These are phyloP conservation scores for Sclerodermus sp. DNA, from an alignment of 2,888 invertebrate species.

Conservation along the genomic window DNA sequence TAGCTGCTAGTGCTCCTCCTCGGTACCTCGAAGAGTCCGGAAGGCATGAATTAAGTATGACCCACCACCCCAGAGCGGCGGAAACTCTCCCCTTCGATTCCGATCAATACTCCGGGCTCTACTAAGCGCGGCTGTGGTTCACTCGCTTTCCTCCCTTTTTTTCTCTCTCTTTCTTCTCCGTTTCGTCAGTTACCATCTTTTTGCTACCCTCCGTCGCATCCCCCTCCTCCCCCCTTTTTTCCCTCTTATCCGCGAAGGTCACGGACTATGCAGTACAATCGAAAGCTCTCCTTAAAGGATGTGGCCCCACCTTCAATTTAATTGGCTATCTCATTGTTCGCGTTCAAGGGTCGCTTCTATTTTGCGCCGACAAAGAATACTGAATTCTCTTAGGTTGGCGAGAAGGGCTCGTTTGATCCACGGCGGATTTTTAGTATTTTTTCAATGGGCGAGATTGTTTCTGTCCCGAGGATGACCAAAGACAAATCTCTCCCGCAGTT, in stretches of 20 bases:
- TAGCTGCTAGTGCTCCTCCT: too few species aligned
- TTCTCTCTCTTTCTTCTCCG: neutral
- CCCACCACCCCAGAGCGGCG: conserved; percentile 29
- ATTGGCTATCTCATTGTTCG: neutral
- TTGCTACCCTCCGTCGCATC: too few species aligned
- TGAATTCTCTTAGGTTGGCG: too few species aligned
- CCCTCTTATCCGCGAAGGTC: neutral
- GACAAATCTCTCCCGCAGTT: too few species aligned
- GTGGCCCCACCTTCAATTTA: neutral
- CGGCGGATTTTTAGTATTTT: too few species aligned
- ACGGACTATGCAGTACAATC: neutral
- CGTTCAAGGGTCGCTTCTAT: neutral
- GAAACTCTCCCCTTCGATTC: conserved; percentile 46
- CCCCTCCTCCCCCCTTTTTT: too few species aligned
- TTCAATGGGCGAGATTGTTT: too few species aligned
- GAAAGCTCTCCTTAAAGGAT: neutral
- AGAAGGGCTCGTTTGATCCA: too few species aligned
- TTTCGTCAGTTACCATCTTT: too few species aligned
- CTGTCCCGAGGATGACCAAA: too few species aligned
- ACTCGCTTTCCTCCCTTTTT: conserved; percentile 3
- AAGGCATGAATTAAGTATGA: conserved; percentile 47
- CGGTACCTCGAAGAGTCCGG: conserved; percentile 34
- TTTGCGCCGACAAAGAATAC: too few species aligned
- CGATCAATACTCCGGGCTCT: conserved; percentile 45
- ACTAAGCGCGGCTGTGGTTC: too few species aligned